Evolutionary conservation across 2,113 vertebrate genomes (phyloP), one percentile per base, ranked within the genome.

Genomic region (Tichodroma muraria): DNA sequence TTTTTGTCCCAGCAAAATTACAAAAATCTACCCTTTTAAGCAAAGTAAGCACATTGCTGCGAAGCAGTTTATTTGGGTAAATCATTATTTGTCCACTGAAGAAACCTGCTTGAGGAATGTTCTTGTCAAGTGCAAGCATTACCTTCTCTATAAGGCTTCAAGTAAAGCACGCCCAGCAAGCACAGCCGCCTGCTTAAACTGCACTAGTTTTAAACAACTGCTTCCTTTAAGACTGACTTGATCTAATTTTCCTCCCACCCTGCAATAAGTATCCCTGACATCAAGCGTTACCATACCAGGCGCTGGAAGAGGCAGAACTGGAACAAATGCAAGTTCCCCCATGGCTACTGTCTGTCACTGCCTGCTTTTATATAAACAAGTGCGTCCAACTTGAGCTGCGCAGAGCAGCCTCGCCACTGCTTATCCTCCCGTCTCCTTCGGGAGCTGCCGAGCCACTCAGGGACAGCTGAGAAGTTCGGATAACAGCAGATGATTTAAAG

Each of bases 261-360:
- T 68, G 88, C 71, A 65, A 61, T 94, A 94, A 94, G 88, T 81
- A 93, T 94, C 95, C 90, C 88, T 95, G 94, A 97, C 94, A 97
- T 40, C 45, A 53, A 89, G 69, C 5, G 11, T 89, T 85, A 88
- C 73, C 47, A 3, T 44, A 93, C 35, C 53, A 76, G 89, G 71
- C 22, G 1, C 93, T 90, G 72, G 88, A 95, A 95, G 86, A 93
- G 96, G 96, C 94, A 96, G 92, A 97, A 97, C 89, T 93, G 86
- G 95, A 96, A 91, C 94, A 97, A 90, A 92, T 85, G 81, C 66
- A 85, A 95, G 92, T 76, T 94, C 63, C 91, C 94, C 95, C 75
- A 90, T 90, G 95, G 96, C 94, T 94, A 95, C 91, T 95, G 92
- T 95, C 96, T 91, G 96, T 96, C 97, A 95, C 88, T 92, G 91